Conservation (phyloP, 2,797 vertebrate species). For the Gobio occitaniae region DNA sequence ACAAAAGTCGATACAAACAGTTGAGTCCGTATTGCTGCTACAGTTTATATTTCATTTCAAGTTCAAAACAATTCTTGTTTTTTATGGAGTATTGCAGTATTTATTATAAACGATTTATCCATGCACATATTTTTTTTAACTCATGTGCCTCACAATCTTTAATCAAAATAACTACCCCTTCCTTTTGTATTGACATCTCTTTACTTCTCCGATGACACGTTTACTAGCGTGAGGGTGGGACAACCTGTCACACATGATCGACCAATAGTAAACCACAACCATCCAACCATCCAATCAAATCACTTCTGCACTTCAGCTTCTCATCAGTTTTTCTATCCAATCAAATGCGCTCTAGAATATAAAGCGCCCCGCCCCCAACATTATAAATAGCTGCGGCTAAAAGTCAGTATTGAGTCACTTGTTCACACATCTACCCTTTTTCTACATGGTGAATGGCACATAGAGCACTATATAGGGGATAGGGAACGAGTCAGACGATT, state of each 20-base stretch:
- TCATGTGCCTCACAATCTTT: neutral
- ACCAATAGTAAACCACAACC: neutral
- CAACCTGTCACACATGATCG: neutral
- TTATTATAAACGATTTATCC: neutral
- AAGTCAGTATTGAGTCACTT: too few species aligned
- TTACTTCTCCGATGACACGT: too few species aligned
- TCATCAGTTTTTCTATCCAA: too few species aligned
- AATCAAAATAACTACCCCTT: neutral
- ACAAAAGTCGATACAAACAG: too few species aligned
- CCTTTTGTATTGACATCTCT: neutral
- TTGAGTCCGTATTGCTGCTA: neutral
- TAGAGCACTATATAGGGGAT: too few species aligned
- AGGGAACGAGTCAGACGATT: too few species aligned
- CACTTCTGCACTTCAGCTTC: too few species aligned
- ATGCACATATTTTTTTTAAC: neutral
- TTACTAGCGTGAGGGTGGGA: neutral
- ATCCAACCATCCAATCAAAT: neutral
- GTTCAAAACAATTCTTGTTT: neutral
- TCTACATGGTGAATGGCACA: too few species aligned
- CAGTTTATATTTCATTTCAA: neutral
- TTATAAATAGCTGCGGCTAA: too few species aligned
- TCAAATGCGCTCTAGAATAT: too few species aligned
- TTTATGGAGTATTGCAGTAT: neutral
- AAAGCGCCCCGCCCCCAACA: too few species aligned
- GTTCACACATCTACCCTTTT: too few species aligned